phyloP scores from a whole-genome alignment of 2,113 vertebrate species.

The Manacus vitellinus region DNA sequence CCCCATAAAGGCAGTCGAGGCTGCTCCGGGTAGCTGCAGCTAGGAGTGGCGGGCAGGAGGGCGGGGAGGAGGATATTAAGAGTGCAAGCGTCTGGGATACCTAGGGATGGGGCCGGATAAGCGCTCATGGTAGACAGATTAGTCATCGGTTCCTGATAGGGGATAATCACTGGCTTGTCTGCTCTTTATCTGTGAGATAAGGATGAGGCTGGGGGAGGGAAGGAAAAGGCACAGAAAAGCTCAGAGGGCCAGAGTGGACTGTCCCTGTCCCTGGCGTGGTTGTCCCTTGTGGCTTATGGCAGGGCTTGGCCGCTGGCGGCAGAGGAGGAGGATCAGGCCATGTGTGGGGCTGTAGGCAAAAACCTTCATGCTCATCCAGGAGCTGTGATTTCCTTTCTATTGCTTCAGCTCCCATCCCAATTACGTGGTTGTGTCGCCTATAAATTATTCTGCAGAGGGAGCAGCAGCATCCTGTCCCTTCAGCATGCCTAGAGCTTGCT shows the following conservation, averaged over 20 bases:
- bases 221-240: background rate
- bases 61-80: background rate
- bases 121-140: conserved; percentile 19
- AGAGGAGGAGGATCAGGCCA: background rate
- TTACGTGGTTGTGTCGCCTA: background rate
- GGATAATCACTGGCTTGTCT: conserved; percentile 60
- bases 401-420: background rate
- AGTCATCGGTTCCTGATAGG: conserved; percentile 51
- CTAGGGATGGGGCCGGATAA: background rate
- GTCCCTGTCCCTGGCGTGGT: background rate
- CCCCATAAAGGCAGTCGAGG: background rate
- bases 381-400: background rate
- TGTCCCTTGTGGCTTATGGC: background rate
- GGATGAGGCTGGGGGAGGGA: background rate
- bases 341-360: background rate
- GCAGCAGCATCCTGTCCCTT: conserved; percentile 1
- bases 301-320: background rate
- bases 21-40: background rate
- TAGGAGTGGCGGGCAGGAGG: background rate
- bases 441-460: conserved; percentile 19
- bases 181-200: conserved; percentile 45
- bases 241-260: background rate
- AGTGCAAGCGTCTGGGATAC: background rate
- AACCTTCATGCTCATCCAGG: background rate
- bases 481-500: background rate